Evolutionary conservation across 1,140 invertebrate genomes (phyloP).

Genomic region (Coboldia fuscipes): DNA sequence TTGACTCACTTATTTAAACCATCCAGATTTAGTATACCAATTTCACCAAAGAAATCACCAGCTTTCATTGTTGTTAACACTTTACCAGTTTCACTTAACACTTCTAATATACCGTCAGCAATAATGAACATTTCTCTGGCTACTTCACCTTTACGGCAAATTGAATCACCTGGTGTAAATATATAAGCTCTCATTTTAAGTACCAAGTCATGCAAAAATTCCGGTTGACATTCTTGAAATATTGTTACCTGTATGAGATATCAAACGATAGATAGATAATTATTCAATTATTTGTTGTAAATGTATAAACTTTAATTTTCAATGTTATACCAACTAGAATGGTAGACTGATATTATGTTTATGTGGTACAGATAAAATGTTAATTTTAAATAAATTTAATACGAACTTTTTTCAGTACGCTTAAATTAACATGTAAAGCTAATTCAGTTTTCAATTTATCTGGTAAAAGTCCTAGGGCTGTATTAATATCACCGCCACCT

Average conservation of each 20-base stretch:
- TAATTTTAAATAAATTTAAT: too few relatives aligned
- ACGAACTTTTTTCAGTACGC: constrained; percentile 81
- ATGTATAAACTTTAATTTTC: neutral
- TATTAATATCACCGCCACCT: constrained; percentile 88
- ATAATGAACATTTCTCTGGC: constrained; percentile 97
- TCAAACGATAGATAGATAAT: neutral
- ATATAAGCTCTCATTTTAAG: constrained; percentile 97
- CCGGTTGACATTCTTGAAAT: constrained; percentile 91
- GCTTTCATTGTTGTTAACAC: constrained; percentile 92
- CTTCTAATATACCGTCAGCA: constrained; percentile 88
- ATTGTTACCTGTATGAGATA: constrained; percentile 38
- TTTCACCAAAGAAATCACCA: constrained; percentile 95
- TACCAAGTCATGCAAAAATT: constrained; percentile 89
- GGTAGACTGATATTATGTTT: too few relatives aligned
- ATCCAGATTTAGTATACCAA: constrained; percentile 88
- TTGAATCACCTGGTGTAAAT: constrained; percentile 90
- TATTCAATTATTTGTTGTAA: too few relatives aligned
- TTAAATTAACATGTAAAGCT: constrained; percentile 85
- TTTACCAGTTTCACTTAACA: constrained; percentile 79
- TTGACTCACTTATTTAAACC: constrained; percentile 87
- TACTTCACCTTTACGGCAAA: constrained; percentile 80
- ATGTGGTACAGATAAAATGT: too few relatives aligned
- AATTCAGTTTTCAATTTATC: constrained; percentile 94
- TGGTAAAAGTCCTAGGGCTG: constrained; percentile 73
- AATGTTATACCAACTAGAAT: neutral